A percentile compares a stretch with the other conserved stretches of the same genome.
These are phyloP conservation scores for Platysteira castanea DNA, from an alignment of 2,113 vertebrate genomes.

Conservation along the genomic window DNA sequence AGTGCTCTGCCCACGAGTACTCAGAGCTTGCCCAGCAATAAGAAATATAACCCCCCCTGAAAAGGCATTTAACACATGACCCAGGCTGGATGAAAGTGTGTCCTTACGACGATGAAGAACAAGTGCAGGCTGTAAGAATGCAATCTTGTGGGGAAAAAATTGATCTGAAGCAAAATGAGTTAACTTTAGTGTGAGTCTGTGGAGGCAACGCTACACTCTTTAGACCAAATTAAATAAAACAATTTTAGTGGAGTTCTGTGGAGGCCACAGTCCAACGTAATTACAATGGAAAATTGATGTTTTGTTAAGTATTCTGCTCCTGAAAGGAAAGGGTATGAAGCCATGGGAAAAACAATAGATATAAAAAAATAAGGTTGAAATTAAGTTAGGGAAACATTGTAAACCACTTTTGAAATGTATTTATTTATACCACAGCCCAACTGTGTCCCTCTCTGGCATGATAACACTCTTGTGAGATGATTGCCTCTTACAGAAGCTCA, in stretches of 20 bases:
- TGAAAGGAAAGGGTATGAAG: slow-evolving; percentile 44
- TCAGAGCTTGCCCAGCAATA: not conserved
- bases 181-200: not conserved
- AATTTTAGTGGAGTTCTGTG: not conserved
- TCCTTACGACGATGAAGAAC: fast-evolving
- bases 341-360: not conserved
- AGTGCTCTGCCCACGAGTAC: not conserved
- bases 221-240: slow-evolving; percentile 46
- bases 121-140: not conserved
- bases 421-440: not conserved
- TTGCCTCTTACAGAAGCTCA: not conserved
- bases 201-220: not conserved
- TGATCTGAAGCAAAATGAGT: slow-evolving; percentile 33
- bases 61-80: not conserved
- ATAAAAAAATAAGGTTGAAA: not conserved
- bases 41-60: not conserved
- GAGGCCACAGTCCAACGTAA: slow-evolving; percentile 8
- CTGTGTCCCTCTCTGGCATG: not conserved
- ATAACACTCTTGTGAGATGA: not conserved
- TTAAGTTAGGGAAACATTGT: not conserved
- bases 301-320: slow-evolving; percentile 15
- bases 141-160: not conserved
- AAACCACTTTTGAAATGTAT: not conserved
- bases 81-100: not conserved
- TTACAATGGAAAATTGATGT: slow-evolving; percentile 21